Base-by-base conservation (phyloP, 2,888 invertebrate species). In the Lasioglossum figueresi region DNA sequence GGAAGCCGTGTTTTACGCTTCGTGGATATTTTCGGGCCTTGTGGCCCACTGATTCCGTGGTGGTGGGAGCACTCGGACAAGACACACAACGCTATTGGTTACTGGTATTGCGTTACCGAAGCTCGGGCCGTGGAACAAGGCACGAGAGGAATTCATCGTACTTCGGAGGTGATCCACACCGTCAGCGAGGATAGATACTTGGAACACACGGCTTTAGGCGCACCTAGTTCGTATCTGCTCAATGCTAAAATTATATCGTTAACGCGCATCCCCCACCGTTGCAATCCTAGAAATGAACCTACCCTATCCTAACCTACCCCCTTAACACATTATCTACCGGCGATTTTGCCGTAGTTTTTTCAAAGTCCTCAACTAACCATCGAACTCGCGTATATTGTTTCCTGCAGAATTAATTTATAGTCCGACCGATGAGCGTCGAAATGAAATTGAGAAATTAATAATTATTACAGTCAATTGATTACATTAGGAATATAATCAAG, bases 31-130 rank as follows among this genome's bases (percentile, higher is more conserved):
- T 91, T 88, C 68, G 88, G 87, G 82, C 70, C 88, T 87, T 75
- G 76, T 77, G 83, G 75, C 73, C 87, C 83, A 73, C 59, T 75
- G 52, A 63, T 19, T 5, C 0, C 0, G 43, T 1, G 52, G 79
- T 76, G 56, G 89, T 84, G 76, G 75, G 80, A 82, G 71, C 59
- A 73, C 59, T 19, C 81, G 76, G 70, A 71, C 37, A 45, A 82
- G 37, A 68, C 85, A 83, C 86, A 84, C 88, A 86, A 88, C 83
- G 90, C 89, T 90, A 90, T 90, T 90, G 89, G 88, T 90, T 90
- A 90, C 89, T 40, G 75, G 79, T 86, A 87, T 90, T 89, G 85
- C 90, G 87, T 89, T 90, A 90, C 86, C 82, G 83, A 45, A 79
- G 84, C 88, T 81, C 37, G 16, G 27, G 52, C 79, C 79, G 88